A percentile compares a stretch with the other conserved stretches of the same genome.
Evolutionary conservation across 2,113 vertebrate genomes (phyloP).

Genomic region (Epinephelus lanceolatus): DNA sequence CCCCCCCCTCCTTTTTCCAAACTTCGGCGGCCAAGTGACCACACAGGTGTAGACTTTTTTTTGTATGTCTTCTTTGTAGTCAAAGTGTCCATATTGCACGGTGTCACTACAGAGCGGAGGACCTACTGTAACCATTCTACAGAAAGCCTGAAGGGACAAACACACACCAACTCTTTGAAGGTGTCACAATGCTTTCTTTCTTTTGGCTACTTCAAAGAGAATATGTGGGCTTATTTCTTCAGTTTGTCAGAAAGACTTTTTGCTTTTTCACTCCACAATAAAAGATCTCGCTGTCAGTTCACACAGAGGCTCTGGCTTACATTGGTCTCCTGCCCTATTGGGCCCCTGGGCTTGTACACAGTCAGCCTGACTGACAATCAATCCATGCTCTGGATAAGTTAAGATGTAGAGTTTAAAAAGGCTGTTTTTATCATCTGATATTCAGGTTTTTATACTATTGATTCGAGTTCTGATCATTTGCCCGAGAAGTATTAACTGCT

Average conservation of each 20-base stretch:
- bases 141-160: slow-evolving; percentile 45
- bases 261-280: slow-evolving; percentile 40
- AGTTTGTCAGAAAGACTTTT: slow-evolving; percentile 47
- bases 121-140: slow-evolving; percentile 21
- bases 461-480: background rate
- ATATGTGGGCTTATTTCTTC: slow-evolving; percentile 38
- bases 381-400: background rate
- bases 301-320: slow-evolving; percentile 17
- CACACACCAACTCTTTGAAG: slow-evolving; percentile 53
- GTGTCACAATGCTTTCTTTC: slow-evolving; percentile 46
- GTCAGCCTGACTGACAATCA: slow-evolving; percentile 12
- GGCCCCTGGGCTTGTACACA: slow-evolving; percentile 1
- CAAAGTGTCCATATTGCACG: background rate
- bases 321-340: background rate
- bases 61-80: slow-evolving; percentile 7
- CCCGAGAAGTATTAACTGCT: background rate
- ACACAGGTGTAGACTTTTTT: slow-evolving; percentile 31
- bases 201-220: slow-evolving; percentile 63
- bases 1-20: background rate
- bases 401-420: background rate
- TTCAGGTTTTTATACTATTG: background rate
- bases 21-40: slow-evolving; percentile 35
- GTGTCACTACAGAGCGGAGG: slow-evolving; percentile 14
- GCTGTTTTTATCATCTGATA: background rate
- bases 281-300: slow-evolving; percentile 52